These are phyloP conservation scores for Tipula unca DNA, from an alignment of 2,888 invertebrate genomes.

Conservation along the genomic window DNA sequence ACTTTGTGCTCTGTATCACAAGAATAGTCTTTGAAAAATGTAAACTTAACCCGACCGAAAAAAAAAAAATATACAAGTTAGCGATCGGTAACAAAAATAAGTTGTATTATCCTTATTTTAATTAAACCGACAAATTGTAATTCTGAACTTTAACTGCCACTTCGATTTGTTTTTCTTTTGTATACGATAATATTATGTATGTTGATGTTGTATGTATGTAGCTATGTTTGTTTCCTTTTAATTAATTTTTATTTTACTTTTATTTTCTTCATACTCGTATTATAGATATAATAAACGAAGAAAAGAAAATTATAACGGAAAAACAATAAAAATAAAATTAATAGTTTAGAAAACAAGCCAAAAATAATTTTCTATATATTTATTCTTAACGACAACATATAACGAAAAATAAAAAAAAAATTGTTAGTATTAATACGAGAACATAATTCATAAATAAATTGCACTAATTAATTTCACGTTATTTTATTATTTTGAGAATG, in stretches of 20 bases:
- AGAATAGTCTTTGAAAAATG: too few species aligned
- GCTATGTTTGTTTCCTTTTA: not conserved
- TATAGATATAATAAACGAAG: not conserved
- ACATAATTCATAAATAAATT: constrained; percentile 14
- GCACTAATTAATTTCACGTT: constrained; percentile 14
- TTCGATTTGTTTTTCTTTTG: not conserved
- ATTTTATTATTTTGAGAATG: not conserved
- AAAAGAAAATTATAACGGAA: not conserved
- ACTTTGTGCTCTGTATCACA: too few species aligned
- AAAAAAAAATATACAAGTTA: not conserved
- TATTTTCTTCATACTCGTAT: not conserved
- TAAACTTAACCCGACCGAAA: too few species aligned
- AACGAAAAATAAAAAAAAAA: not conserved
- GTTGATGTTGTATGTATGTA: not conserved
- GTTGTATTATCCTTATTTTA: not conserved
- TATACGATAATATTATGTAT: not conserved
- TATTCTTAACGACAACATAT: not conserved
- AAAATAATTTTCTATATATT: not conserved
- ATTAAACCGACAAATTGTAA: not conserved
- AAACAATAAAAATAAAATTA: not conserved
- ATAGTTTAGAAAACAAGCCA: constrained; percentile 8
- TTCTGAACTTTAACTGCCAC: not conserved
- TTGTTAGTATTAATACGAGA: not conserved
- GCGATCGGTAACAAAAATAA: not conserved
- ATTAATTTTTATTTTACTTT: constrained; percentile 2